These are phyloP conservation scores for Gymnocheta viridis DNA, from an alignment of 2,888 invertebrate species.

Conservation along the genomic window DNA sequence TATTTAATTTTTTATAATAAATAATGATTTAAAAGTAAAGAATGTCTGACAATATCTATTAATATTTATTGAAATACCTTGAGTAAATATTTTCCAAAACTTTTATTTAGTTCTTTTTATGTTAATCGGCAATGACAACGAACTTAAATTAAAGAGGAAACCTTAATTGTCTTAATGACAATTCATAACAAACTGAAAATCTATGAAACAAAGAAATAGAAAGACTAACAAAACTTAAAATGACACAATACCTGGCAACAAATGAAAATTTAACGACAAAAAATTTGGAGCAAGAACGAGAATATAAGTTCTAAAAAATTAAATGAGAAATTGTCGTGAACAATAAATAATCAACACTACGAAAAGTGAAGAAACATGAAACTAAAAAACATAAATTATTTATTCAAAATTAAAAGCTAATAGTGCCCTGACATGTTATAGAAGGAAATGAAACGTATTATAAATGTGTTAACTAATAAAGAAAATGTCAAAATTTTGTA, in stretches of 20 bases:
- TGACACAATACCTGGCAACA: not conserved
- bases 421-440: not conserved
- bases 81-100: not conserved
- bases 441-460: not conserved
- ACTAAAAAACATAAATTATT: not conserved
- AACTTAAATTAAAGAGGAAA: not conserved
- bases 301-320: not conserved
- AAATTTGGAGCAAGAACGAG: not conserved
- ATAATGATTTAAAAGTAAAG: not conserved
- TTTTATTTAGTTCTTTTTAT: too few relatives aligned
- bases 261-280: not conserved
- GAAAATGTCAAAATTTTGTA: not conserved
- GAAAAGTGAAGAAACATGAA: not conserved
- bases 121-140: not conserved
- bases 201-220: not conserved
- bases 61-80: not conserved
- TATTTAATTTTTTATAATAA: not conserved
- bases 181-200: not conserved
- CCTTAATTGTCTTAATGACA: constrained; percentile 2
- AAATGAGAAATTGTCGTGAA: not conserved
- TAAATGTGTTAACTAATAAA: not conserved
- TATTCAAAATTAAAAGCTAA: not conserved
- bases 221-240: not conserved
- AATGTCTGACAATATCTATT: not conserved
- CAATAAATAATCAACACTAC: not conserved